A percentile compares a stretch with the other conserved stretches of the same genome.
These are phyloP conservation scores for Oreochromis grahami DNA, from an alignment of 2,797 vertebrate species.

Conservation along the genomic window DNA sequence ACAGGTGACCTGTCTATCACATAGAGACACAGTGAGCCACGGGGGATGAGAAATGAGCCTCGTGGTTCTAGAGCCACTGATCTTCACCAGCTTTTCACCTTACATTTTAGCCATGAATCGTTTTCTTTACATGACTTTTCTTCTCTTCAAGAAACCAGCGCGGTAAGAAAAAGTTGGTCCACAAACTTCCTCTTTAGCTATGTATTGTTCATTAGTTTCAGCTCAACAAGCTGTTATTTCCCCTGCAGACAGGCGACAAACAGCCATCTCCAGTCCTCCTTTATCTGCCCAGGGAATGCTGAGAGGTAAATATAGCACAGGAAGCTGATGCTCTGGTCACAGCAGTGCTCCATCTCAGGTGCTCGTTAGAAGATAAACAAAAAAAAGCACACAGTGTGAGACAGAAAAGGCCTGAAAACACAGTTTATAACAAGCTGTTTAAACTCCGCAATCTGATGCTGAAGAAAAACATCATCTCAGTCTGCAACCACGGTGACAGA, in stretches of 20 bases:
- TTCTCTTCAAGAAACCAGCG: background rate
- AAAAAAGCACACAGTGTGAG: background rate
- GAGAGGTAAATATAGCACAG: background rate
- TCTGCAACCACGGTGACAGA: background rate
- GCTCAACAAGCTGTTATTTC: background rate
- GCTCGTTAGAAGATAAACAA: background rate
- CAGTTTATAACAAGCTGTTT: background rate
- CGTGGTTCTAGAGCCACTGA: background rate
- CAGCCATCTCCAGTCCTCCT: background rate
- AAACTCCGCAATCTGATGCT: rapidly evolving
- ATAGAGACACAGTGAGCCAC: background rate
- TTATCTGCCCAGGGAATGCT: background rate
- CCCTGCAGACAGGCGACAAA: background rate
- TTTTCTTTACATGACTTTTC: background rate
- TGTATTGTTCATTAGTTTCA: background rate
- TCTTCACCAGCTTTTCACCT: background rate
- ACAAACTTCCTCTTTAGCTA: background rate
- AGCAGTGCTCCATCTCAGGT: background rate
- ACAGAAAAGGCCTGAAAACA: background rate
- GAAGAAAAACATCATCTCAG: background rate
- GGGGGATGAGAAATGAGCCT: background rate
- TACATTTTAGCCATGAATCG: rapidly evolving
- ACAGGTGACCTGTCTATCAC: background rate
- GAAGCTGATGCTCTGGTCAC: background rate
- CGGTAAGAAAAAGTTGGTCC: background rate